Evolutionary conservation across 2,113 vertebrate genomes (phyloP), one percentile per base, ranked within the genome.

Genomic region (Egretta garzetta): DNA sequence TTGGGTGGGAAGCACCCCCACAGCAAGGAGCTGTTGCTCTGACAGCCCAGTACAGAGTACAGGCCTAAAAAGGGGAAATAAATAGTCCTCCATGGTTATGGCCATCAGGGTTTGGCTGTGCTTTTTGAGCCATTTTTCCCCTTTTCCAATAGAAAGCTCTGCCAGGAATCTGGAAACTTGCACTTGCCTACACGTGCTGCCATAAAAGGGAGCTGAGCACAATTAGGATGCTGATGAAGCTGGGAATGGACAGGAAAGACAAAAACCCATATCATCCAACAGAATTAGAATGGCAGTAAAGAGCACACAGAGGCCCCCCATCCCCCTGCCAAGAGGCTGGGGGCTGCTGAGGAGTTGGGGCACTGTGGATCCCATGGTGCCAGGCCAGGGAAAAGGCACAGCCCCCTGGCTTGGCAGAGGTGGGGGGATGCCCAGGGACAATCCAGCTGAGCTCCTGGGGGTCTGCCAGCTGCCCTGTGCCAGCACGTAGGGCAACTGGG

Each of bases 291-390:
- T 12, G 60, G 23, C 24, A 76, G 50, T 90, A 41, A 94, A 93
- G n/a, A 80, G 18, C 26, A 53, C 0, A 0, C 50, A 71, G 24
- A 66, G 67, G 35, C 43, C 22, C 32, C 5, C 6, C 0, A 1
- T 7, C 6, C 22, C 8, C 3, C 22, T 52, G 13, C 14, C 23
- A 50, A 37, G 50, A 89, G 6, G 16, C 47, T 30, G 35, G 79
- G 39, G 33, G 52, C 28, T 82, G 71, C 73, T 77, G 50, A 75
- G 45, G 45, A 35, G 7, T 18, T 3, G 39, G 10, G 6, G 2
- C 23, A 70, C 6, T 2, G 28, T 23, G 30, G 18, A 8, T 2
- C 18, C 6, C 2, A 4, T 35, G n/a, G 47, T 39, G 17, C 56
- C 0, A 2, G 30, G 12, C 19, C 12, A 68, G 15, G 27, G 14